Evolutionary conservation across 2,113 vertebrate genomes (phyloP).

Genomic region (Poeciliopsis occidentalis): DNA sequence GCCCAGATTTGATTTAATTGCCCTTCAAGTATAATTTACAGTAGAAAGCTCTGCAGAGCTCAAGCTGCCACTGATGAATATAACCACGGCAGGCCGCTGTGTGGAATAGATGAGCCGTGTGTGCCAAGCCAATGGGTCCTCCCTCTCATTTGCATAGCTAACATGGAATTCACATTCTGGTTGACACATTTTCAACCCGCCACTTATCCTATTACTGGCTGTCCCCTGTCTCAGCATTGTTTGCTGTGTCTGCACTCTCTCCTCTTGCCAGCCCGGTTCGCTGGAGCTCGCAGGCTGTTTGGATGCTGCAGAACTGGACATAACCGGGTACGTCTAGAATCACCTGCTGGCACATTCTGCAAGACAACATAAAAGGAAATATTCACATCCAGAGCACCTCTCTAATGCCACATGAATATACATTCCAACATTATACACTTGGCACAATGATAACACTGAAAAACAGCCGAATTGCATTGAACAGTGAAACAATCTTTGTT

Average conservation of each 20-base stretch:
- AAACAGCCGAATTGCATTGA: not conserved
- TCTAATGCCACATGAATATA: conserved; percentile 3
- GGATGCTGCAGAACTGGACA: conserved; percentile 35
- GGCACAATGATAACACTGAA: not conserved
- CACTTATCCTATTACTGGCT: conserved; percentile 76
- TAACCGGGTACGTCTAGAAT: conserved; percentile 9
- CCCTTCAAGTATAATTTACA: conserved; percentile 52
- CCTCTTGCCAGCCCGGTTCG: conserved; percentile 41
- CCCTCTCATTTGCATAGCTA: conserved; percentile 73
- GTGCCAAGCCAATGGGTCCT: conserved; percentile 52
- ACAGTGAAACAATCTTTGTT: not conserved
- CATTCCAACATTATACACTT: not conserved
- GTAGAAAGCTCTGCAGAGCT: conserved; percentile 29
- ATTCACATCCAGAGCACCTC: not conserved
- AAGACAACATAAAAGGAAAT: not conserved
- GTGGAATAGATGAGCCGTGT: conserved; percentile 54
- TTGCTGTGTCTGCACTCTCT: conserved; percentile 68
- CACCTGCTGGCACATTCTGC: conserved; percentile 2
- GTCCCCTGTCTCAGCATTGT: conserved; percentile 59
- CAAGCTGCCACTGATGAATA: conserved; percentile 36
- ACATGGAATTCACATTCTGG: conserved; percentile 72
- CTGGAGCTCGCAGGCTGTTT: conserved; percentile 29
- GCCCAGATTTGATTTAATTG: conserved; percentile 47
- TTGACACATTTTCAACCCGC: conserved; percentile 75
- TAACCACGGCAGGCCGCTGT: conserved; percentile 33